Conservation (phyloP, 2,113 vertebrate species). For the Scomber japonicus region DNA sequence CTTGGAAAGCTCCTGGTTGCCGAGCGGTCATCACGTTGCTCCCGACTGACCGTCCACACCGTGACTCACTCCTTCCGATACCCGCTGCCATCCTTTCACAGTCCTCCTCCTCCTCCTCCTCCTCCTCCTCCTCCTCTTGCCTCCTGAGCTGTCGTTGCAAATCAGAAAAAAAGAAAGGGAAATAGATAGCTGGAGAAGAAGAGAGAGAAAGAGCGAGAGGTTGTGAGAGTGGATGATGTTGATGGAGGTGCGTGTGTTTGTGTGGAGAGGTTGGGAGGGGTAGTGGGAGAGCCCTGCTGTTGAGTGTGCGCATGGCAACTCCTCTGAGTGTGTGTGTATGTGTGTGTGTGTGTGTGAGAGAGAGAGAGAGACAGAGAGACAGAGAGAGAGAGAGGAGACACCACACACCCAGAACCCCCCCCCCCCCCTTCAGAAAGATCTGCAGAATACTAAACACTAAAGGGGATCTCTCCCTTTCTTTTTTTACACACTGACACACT, state of each 20-base stretch:
- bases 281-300: constrained; percentile 67
- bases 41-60: constrained; percentile 37
- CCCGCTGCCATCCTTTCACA: neutral
- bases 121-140: constrained; percentile 15
- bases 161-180: constrained; percentile 49
- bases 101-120: neutral
- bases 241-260: constrained; percentile 35
- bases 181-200: constrained; percentile 7
- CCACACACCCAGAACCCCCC: constrained; percentile 60
- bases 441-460: constrained; percentile 75
- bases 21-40: constrained; percentile 45
- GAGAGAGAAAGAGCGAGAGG: constrained; percentile 4
- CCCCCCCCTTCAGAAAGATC: constrained; percentile 58
- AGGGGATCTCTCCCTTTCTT: constrained; percentile 38
- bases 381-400: constrained; percentile 17
- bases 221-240: constrained; percentile 23
- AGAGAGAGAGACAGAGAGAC: neutral
- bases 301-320: neutral
- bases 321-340: too few relatives aligned
- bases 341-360: neutral
- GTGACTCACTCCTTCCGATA: constrained; percentile 76
- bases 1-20: constrained; percentile 71
- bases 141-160: constrained; percentile 31
- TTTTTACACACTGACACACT: neutral
- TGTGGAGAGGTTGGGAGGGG: constrained; percentile 54